Evolutionary conservation across 2,113 vertebrate genomes (phyloP).

Genomic region (Heloderma charlesbogerti): DNA sequence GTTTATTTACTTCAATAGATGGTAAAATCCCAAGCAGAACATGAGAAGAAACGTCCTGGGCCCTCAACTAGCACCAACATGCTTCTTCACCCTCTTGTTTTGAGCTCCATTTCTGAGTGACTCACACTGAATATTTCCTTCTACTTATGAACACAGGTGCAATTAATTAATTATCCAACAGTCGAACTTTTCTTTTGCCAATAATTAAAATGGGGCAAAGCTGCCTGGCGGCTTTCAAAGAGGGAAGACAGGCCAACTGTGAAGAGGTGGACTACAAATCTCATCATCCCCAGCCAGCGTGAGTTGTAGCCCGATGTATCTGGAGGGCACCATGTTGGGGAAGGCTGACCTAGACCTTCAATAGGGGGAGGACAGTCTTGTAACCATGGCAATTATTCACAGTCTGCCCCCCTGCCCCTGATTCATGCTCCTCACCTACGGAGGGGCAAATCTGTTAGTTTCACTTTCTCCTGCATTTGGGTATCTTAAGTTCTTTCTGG

Average conservation of each 20-base stretch:
- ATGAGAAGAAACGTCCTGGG: slow-evolving; percentile 47
- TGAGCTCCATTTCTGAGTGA: slow-evolving; percentile 51
- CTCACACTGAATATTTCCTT: slow-evolving; percentile 57
- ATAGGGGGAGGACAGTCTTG: background rate
- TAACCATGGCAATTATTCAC: background rate
- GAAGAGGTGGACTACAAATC: background rate
- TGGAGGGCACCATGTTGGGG: background rate
- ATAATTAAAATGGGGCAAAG: background rate
- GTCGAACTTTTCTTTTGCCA: background rate
- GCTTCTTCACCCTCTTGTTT: background rate
- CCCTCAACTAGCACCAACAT: slow-evolving; percentile 55
- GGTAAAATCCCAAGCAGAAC: slow-evolving; percentile 44
- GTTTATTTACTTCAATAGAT: slow-evolving; percentile 53
- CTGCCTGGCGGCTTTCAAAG: background rate
- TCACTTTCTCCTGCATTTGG: no score
- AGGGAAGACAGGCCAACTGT: background rate
- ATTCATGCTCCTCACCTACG: no score
- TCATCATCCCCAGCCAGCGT: no score
- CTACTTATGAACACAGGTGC: slow-evolving; percentile 49
- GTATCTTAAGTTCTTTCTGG: no score
- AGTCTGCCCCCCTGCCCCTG: no score
- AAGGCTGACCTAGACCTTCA: background rate
- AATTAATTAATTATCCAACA: slow-evolving; percentile 52
- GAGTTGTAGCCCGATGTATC: background rate
- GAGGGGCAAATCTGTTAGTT: no score